phyloP scores from a whole-genome alignment of 1,140 invertebrate genomes.

The Zaprionus lachaisei region DNA sequence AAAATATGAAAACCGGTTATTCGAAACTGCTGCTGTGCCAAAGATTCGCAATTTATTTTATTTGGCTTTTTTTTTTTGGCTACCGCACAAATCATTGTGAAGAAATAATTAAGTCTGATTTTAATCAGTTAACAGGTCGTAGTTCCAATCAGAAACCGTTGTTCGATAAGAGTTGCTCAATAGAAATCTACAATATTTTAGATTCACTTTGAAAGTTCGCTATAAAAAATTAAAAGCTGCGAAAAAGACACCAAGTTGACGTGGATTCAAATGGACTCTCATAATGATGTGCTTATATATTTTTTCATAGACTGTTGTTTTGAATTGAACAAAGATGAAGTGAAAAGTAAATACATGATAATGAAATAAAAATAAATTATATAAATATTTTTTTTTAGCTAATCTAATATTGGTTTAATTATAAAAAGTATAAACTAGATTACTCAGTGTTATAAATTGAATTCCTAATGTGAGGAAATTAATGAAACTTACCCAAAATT shows the following conservation, averaged over 20 bases:
- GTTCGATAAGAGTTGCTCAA: neutral
- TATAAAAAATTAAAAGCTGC: neutral
- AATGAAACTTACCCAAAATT: no score
- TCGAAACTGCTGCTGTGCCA: conserved; percentile 11
- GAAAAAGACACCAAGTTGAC: neutral
- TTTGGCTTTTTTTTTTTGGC: conserved; percentile 21
- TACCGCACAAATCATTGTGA: conserved; percentile 43
- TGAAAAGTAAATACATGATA: neutral
- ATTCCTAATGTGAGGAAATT: no score
- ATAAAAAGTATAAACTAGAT: neutral
- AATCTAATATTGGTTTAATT: neutral
- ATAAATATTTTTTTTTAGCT: neutral
- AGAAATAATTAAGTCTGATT: conserved; percentile 1
- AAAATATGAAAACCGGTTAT: conserved; percentile 40
- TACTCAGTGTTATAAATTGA: no score
- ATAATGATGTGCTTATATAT: neutral
- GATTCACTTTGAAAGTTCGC: neutral
- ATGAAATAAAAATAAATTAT: no score
- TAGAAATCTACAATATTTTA: neutral
- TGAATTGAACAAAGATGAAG: neutral
- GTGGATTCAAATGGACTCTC: neutral
- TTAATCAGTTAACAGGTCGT: conserved; percentile 16
- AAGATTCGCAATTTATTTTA: conserved; percentile 22
- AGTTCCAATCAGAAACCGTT: conserved; percentile 7
- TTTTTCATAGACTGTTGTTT: neutral